These are phyloP conservation scores for Mormoops blainvillei DNA, from an alignment of 2,113 vertebrate species.

Conservation along the genomic window DNA sequence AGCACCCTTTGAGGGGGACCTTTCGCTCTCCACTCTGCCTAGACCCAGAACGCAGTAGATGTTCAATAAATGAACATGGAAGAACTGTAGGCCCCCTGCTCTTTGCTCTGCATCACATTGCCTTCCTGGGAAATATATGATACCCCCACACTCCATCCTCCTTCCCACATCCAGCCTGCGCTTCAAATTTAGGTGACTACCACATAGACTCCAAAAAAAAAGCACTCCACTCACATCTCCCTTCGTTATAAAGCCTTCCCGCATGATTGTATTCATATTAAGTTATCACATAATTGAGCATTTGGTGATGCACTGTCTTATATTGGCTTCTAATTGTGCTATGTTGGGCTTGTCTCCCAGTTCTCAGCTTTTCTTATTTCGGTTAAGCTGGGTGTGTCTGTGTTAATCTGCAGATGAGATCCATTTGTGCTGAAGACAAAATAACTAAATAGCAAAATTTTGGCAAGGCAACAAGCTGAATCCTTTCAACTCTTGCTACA, in stretches of 20 bases:
- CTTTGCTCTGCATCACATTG: background rate
- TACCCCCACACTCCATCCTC: background rate
- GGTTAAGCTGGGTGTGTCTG: background rate
- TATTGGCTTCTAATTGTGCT: background rate
- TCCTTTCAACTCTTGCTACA: background rate
- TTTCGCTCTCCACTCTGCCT: background rate
- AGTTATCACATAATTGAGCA: background rate
- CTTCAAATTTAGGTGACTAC: background rate
- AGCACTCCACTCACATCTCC: background rate
- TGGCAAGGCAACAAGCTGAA: background rate
- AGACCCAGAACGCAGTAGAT: background rate
- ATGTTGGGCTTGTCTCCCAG: background rate
- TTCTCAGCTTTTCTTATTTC: background rate
- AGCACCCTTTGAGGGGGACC: background rate
- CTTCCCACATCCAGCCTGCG: background rate
- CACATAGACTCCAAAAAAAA: background rate
- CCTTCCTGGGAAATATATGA: background rate
- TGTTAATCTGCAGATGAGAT: background rate
- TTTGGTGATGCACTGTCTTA: background rate
- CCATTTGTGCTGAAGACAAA: constrained; percentile 8
- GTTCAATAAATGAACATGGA: too few species aligned
- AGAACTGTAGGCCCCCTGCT: too few species aligned
- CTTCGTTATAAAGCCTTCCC: background rate
- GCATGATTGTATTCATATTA: background rate
- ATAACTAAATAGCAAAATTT: background rate